phyloP scores from a whole-genome alignment of 2,797 vertebrate genomes.

The Prionace glauca region DNA sequence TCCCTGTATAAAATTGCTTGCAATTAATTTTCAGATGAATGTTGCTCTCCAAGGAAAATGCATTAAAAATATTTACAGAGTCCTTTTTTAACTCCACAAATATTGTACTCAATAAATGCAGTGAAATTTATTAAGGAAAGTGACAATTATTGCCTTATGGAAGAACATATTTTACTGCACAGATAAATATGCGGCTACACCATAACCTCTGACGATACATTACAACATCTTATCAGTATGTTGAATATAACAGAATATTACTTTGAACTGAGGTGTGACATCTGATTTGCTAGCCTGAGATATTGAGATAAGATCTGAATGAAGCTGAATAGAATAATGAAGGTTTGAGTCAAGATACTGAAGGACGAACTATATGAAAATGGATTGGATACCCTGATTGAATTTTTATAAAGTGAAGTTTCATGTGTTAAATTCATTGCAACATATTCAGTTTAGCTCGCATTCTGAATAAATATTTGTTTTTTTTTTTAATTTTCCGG shows the following conservation, averaged over 20 bases:
- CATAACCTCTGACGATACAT: not conserved
- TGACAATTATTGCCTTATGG: not conserved
- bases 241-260: not conserved
- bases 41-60: not conserved
- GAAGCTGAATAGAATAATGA: not conserved
- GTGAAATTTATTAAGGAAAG: not conserved
- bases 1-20: not conserved
- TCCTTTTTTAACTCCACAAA: not conserved
- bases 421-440: not conserved
- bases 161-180: constrained; percentile 1
- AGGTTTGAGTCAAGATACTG: not conserved
- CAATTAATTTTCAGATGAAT: not conserved
- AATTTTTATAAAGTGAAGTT: not conserved
- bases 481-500: not conserved
- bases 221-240: not conserved
- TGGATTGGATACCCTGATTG: not conserved
- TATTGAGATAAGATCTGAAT: not conserved
- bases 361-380: not conserved
- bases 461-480: not conserved
- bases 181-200: not conserved
- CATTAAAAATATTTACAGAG: not conserved
- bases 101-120: not conserved
- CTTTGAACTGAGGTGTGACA: not conserved
- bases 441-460: not conserved
- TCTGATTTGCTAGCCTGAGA: not conserved